These are phyloP conservation scores for Plusia festucae DNA, from an alignment of 2,888 invertebrate species.

Conservation along the genomic window DNA sequence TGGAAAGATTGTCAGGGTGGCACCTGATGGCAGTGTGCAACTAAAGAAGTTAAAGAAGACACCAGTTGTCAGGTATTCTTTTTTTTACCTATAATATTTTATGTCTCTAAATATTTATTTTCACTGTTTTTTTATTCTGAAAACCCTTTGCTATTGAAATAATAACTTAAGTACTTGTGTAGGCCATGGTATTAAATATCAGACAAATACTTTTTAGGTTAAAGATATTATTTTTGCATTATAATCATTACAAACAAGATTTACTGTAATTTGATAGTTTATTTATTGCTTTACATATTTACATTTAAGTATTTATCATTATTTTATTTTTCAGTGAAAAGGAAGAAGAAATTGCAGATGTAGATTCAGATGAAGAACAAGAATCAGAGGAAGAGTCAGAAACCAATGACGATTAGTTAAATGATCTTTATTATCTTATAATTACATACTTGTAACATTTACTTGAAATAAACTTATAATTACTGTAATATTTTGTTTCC, in stretches of 20 bases:
- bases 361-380: constrained; percentile 30
- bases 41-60: constrained; percentile 63
- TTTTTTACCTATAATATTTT: not conserved
- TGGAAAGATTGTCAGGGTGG: constrained; percentile 86
- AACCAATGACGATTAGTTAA: constrained; percentile 39
- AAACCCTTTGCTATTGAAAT: too few relatives aligned
- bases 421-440: constrained; percentile 40
- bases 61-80: constrained; percentile 40
- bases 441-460: constrained; percentile 52
- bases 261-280: too few relatives aligned
- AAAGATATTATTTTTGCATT: not conserved
- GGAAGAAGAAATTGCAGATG: constrained; percentile 15
- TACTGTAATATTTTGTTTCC: constrained; percentile 14
- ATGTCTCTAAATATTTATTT: not conserved
- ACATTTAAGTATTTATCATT: too few relatives aligned
- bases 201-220: too few relatives aligned
- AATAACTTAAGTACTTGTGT: too few relatives aligned
- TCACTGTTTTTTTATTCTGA: too few relatives aligned
- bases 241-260: too few relatives aligned
- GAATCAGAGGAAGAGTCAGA: constrained; percentile 42
- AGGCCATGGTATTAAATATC: too few relatives aligned
- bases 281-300: too few relatives aligned
- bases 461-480: constrained; percentile 47
- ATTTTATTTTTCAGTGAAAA: constrained; percentile 57
- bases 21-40: constrained; percentile 89